Base-by-base conservation (phyloP, 1,140 invertebrate species). In the Pseudomyrmex concolor region DNA sequence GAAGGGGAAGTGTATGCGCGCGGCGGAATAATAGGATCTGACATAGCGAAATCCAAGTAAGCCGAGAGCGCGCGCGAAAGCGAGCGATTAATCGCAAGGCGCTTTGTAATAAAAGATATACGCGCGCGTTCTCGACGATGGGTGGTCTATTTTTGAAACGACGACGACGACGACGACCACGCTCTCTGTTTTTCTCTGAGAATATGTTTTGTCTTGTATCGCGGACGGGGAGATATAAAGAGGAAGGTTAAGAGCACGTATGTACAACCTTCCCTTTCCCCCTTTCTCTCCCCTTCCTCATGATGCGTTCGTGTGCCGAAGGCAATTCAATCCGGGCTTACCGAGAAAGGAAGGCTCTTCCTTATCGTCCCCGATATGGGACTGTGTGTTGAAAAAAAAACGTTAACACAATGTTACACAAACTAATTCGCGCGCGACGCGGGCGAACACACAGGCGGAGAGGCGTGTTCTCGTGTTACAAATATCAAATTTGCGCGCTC, bases 341-440 rank as follows among this genome's bases (percentile, higher is more conserved):
- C 50, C 45, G 15, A 19, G 57, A 50, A 43, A 68, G 45, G 51
- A 0, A 7, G 34, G 34, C 34, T 34, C 51, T 59, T 51, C 17
- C 63, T 86, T 81, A 86, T 86, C 86, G 45, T n/a, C 15, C 12
- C 70, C 60, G 7, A 48, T 34, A 34, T 34, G 0, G 34, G 34
- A 34, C 34, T 34, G 34, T 34, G 34, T 34, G 34, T 34, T 34
- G 34, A 34, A 34, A 34, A 34, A 22, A 25, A 34, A 34, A 80
- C 19, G 54, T 12, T 48, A 83, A 76, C 74, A 89, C 78, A 85
- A 80, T 89, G 78, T 89, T 85, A 74, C 45, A 85, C 60, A 86
- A 88, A 89, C 80, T 81, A 67, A 89, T 81, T 45, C 55, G 76
- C 43, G 12, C 43, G 34, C 68, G 57, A 60, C 25, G 50, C 34